A percentile compares a stretch with the other conserved stretches of the same genome.
These are phyloP conservation scores for Pterostichus niger DNA, from an alignment of 2,888 invertebrate genomes.

Conservation along the genomic window DNA sequence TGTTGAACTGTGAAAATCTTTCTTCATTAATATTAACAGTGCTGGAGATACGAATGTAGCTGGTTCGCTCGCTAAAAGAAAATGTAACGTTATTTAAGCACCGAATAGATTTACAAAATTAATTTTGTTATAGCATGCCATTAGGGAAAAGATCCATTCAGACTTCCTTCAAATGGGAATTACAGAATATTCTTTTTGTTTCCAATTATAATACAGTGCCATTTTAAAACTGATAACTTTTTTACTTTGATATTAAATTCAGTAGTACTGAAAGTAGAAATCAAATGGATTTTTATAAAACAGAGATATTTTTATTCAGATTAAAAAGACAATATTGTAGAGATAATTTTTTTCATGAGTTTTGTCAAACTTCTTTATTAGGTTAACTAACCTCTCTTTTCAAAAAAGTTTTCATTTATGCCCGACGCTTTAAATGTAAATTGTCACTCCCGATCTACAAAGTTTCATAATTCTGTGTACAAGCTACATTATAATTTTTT, in stretches of 20 bases:
- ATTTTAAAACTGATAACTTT: constrained; percentile 24
- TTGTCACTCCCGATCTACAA: constrained; percentile 35
- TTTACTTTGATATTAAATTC: constrained; percentile 16
- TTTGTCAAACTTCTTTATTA: constrained; percentile 59
- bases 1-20: constrained; percentile 41
- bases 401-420: constrained; percentile 57
- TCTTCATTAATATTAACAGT: constrained; percentile 30
- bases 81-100: constrained; percentile 39
- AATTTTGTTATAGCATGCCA: constrained; percentile 55
- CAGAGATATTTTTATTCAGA: constrained; percentile 9
- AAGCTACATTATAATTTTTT: constrained; percentile 31
- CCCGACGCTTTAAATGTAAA: constrained; percentile 54
- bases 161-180: constrained; percentile 25
- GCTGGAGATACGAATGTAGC: background rate
- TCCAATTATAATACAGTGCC: constrained; percentile 37
- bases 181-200: constrained; percentile 29
- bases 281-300: constrained; percentile 1
- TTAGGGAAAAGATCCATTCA: constrained; percentile 39
- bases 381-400: constrained; percentile 53
- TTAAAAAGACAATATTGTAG: constrained; percentile 31
- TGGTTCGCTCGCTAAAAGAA: constrained; percentile 22
- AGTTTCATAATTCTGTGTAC: constrained; percentile 38
- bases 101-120: constrained; percentile 46
- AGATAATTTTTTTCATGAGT: constrained; percentile 31
- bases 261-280: background rate